Base-by-base conservation (phyloP, 2,888 invertebrate species). In the Apodemia zela region DNA sequence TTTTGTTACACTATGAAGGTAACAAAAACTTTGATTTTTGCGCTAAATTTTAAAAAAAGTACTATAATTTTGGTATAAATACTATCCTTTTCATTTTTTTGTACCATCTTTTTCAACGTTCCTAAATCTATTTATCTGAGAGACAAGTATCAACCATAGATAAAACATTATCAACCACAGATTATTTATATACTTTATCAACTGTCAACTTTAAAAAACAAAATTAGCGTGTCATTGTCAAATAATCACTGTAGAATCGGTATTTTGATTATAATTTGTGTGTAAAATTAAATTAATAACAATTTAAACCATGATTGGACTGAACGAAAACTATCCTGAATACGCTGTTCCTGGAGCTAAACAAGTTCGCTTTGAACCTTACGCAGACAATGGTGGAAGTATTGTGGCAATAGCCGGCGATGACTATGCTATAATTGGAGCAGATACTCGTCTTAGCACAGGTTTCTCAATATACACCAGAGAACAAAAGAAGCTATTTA, bases 391-490 rank as follows among this genome's bases (percentile, higher is more conserved):
- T 73, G 92, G 92, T 76, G 99, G 99, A 75, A 98, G 98, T 78
- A 94, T 98, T 64, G 96, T 99, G 60, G 99, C 99, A 29, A 96
- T 99, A 74, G 98, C 98, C 79, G 99, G 99, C 29, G 96, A 98
- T 57, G 97, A 99, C 84, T 99, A 96, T 84, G 97, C 96, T 18
- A 94, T 99, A 29, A 96, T 99, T 80, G 99, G 98, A 6, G 97
- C 98, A 0, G 99, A 99, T 80, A 98, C 98, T 0, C 95, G 99
- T 71, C 93, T 99, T 54, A 97, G 97, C 82, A 94, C 96, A 67
- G 98, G 98, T 0, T 98, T 96, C 84, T 95, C 95, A 4, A 98
- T 99, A 77, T 96, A 97, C 76, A 96, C 98, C 0, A 93, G 98
- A 49, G 94, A 97, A 64, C 97, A 97, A 79, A 95, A 96, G 69